Evolutionary conservation across 1,140 invertebrate species (phyloP).

Genomic region (Lethocerus indicus): DNA sequence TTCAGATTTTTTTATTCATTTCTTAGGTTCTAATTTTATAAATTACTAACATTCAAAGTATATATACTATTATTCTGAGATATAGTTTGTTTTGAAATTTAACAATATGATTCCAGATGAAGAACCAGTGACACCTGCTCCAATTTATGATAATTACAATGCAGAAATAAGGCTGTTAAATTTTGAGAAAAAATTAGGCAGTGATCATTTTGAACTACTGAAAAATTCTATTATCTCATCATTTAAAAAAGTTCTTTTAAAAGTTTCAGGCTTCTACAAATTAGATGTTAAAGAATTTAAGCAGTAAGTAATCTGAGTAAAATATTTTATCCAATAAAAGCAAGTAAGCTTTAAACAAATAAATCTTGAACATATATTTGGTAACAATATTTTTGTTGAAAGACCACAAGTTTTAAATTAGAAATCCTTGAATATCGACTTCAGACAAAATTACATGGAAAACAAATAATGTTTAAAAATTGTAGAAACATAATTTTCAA

Average conservation of each 20-base stretch:
- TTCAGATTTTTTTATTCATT: no score
- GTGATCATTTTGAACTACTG: slow-evolving; percentile 53
- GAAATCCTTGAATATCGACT: not conserved
- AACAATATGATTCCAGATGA: slow-evolving; percentile 16
- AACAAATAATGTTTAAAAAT: slow-evolving; percentile 1
- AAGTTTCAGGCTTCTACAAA: slow-evolving; percentile 53
- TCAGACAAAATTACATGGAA: not conserved
- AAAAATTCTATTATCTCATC: slow-evolving; percentile 37
- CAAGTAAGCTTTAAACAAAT: not conserved
- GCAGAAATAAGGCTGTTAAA: slow-evolving; percentile 56
- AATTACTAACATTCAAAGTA: no score
- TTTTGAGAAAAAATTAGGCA: slow-evolving; percentile 54
- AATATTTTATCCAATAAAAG: not conserved
- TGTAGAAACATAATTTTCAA: no score
- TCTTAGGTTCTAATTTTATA: no score
- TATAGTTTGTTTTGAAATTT: no score
- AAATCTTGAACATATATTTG: not conserved
- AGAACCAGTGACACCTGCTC: slow-evolving; percentile 25
- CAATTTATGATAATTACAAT: slow-evolving; percentile 45
- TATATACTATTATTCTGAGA: no score
- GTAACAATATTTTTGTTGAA: not conserved
- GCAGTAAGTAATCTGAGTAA: slow-evolving; percentile 50
- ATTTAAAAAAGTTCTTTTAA: slow-evolving; percentile 38
- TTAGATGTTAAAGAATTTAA: slow-evolving; percentile 48
- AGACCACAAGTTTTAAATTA: not conserved